Conservation (phyloP, 53 echinoderm and acorn worm genomes). For the Henricia sp. region DNA sequence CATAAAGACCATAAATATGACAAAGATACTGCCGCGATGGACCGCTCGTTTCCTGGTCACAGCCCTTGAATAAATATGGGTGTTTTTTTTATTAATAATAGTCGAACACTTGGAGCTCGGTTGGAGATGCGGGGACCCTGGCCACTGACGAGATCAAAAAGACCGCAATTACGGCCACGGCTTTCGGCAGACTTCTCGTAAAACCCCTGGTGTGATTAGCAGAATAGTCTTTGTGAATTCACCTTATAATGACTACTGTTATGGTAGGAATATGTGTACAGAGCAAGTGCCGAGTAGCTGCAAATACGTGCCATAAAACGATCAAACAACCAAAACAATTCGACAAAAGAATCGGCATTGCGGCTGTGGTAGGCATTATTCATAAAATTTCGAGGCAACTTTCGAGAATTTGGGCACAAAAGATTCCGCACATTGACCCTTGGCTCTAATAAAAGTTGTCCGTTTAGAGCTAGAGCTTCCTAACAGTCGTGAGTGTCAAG, state of each 20-base stretch:
- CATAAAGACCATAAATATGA: constrained; percentile 16
- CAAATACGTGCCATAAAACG: background rate
- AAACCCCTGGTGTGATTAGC: background rate
- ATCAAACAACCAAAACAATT: constrained; percentile 6
- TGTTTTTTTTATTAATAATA: constrained; percentile 34
- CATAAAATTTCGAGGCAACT: too few species aligned
- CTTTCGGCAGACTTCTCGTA: background rate
- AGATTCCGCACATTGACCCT: too few species aligned
- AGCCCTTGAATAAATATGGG: constrained; percentile 49
- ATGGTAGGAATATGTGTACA: background rate
- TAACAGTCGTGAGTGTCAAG: too few species aligned
- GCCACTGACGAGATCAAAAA: constrained; percentile 37
- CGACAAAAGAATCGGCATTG: background rate
- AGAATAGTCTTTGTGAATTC: constrained; percentile 14
- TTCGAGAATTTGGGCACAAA: too few species aligned
- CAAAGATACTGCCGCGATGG: constrained; percentile 13
- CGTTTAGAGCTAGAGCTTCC: too few species aligned
- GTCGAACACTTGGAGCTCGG: background rate
- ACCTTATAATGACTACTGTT: background rate
- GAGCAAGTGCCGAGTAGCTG: background rate
- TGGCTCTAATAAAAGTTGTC: too few species aligned
- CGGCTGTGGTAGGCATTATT: too few species aligned
- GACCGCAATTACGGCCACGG: background rate
- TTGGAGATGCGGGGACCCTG: background rate
- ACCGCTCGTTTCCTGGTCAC: constrained; percentile 3